A percentile compares a stretch with the other conserved stretches of the same genome.
Conservation (phyloP, 2,797 vertebrate genomes). For the Urocyon cinereoargenteus region DNA sequence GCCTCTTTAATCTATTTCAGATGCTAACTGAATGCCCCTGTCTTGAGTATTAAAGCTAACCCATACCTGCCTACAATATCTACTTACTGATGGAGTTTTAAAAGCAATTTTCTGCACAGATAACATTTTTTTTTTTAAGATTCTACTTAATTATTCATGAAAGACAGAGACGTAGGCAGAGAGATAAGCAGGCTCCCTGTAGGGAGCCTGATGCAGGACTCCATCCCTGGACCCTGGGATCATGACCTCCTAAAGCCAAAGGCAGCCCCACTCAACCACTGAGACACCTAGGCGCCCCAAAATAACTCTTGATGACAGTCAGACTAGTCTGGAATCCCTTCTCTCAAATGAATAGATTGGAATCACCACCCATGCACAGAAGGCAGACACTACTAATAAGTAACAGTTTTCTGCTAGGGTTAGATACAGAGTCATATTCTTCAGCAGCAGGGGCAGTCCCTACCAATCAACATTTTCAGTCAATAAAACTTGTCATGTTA, state of each 20-base stretch:
- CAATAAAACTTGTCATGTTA: neutral
- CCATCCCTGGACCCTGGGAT: no score
- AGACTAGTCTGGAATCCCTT: slow-evolving; percentile 14
- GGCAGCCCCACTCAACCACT: neutral
- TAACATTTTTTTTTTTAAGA: neutral
- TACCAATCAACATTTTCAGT: neutral
- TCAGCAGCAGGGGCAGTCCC: neutral
- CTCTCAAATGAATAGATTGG: neutral
- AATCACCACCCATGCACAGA: neutral
- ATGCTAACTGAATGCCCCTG: neutral
- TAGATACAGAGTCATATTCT: neutral
- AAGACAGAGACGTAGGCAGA: no score
- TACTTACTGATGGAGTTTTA: neutral
- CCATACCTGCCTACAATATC: neutral
- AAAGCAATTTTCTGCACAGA: slow-evolving; percentile 32
- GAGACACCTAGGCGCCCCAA: no score
- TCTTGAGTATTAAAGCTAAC: neutral
- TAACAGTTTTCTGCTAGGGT: neutral
- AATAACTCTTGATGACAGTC: neutral
- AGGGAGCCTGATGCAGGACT: no score
- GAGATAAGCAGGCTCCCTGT: no score
- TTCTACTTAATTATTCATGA: no score
- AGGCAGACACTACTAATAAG: neutral
- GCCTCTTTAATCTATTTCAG: slow-evolving; percentile 16
- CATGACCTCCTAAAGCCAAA: no score